phyloP scores from a whole-genome alignment of 2,888 invertebrate genomes.

The Hypena proboscidalis region DNA sequence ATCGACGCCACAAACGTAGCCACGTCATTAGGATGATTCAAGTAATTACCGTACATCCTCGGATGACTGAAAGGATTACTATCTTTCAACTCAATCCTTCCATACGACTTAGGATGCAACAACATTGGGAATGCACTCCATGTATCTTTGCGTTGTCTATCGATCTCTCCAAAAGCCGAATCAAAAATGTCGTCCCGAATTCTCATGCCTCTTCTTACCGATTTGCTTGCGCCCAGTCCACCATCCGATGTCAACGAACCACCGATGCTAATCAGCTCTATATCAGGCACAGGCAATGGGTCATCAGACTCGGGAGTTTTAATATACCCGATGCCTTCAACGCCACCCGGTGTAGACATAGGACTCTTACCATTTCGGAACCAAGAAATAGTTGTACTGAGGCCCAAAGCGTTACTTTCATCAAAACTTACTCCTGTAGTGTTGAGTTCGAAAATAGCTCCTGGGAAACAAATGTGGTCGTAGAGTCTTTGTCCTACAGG shows the following conservation, averaged over 20 bases:
- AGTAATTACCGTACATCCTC: slow-evolving; percentile 92
- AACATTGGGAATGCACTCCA: slow-evolving; percentile 88
- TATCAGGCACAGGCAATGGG: slow-evolving; percentile 87
- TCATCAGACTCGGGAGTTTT: slow-evolving; percentile 85
- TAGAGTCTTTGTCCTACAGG: slow-evolving; percentile 88
- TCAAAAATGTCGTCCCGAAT: slow-evolving; percentile 83
- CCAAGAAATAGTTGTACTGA: slow-evolving; percentile 58
- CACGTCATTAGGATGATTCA: slow-evolving; percentile 86
- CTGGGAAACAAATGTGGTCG: slow-evolving; percentile 86
- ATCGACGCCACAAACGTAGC: slow-evolving; percentile 86
- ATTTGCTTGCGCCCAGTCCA: slow-evolving; percentile 66
- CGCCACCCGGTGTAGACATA: slow-evolving; percentile 86
- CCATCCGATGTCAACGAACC: slow-evolving; percentile 88
- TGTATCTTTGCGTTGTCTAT: slow-evolving; percentile 74
- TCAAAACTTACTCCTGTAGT: slow-evolving; percentile 63
- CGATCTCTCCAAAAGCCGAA: slow-evolving; percentile 82
- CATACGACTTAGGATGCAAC: slow-evolving; percentile 90
- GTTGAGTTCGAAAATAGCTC: slow-evolving; percentile 72
- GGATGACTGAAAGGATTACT: slow-evolving; percentile 91
- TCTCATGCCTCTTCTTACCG: slow-evolving; percentile 83
- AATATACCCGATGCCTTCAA: slow-evolving; percentile 88
- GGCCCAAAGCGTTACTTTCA: slow-evolving; percentile 52
- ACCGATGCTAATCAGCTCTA: slow-evolving; percentile 87
- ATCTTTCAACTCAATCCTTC: slow-evolving; percentile 88
- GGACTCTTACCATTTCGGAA: slow-evolving; percentile 72